Base-by-base conservation (phyloP, 1,140 invertebrate species). In the Micrasema longulum region DNA sequence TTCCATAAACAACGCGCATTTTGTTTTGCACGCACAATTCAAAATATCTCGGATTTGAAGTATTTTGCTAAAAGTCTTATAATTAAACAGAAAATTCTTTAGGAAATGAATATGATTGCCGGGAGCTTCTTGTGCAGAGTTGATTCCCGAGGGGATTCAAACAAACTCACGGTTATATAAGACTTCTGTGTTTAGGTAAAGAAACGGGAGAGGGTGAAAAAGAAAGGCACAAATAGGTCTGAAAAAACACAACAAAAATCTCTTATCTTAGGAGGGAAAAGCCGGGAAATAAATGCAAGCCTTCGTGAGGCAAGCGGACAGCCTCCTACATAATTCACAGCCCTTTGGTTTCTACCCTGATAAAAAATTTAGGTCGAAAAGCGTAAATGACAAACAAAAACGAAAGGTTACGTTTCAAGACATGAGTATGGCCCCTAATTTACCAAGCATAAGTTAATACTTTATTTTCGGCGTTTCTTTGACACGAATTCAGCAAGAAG, bases 221-320 rank as follows among this genome's bases (percentile, higher is more conserved):
- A 35, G 31, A 57, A 57, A 35, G n/a, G 53, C 53, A 36, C 53
- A 57, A 57, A 57, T 57, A 57, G 31, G 26, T 57, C 53, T 57
- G 53, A 35, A 57, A 57, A 57, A 57, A 57, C 53, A 38, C 26
- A 14, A 35, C 53, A 57, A 57, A 57, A 57, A 57, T 57, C 53
- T 57, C 53, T 57, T 57, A 57, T 36, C 48, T 52, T n/a, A n/a
- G n/a, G n/a, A n/a, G n/a, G n/a, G n/a, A n/a, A n/a, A n/a, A n/a
- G n/a, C n/a, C n/a, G n/a, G n/a, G n/a, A n/a, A n/a, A n/a, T n/a
- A n/a, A n/a, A n/a, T n/a, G n/a, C n/a, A n/a, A n/a, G n/a, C n/a
- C n/a, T 23, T 23, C n/a, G 11, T 16, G 20, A 38, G 53, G 36
- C 35, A 38, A 14, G 53, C 53, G 53, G 31, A 57, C 53, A 12